Conservation (phyloP, 2,888 invertebrate genomes). For the Callyntrura guangdongensis region DNA sequence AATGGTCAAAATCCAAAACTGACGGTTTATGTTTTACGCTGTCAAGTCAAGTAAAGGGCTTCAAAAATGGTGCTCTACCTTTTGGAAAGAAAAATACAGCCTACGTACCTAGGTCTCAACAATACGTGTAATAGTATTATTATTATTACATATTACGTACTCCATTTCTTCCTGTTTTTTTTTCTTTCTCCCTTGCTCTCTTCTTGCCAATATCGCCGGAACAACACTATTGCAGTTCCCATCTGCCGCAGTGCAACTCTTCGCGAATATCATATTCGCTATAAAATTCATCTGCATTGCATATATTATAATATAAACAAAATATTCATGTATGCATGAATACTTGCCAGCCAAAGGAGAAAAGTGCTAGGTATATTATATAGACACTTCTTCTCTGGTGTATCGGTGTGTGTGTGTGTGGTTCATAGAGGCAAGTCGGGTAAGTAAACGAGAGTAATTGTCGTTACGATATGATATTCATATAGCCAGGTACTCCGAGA, state of each 20-base stretch:
- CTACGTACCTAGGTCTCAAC: not conserved
- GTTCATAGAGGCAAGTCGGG: too few species aligned
- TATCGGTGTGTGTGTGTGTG: not conserved
- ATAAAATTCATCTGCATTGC: constrained; percentile 65
- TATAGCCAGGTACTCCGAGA: too few species aligned
- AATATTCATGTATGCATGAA: not conserved
- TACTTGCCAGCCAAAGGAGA: too few species aligned
- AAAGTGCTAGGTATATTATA: not conserved
- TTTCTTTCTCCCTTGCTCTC: not conserved
- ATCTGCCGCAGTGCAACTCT: constrained; percentile 55
- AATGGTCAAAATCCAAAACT: constrained; percentile 39
- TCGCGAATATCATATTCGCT: constrained; percentile 39
- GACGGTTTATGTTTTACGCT: constrained; percentile 47
- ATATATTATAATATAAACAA: constrained; percentile 15
- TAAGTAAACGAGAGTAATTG: too few species aligned
- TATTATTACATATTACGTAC: not conserved
- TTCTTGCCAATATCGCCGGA: constrained; percentile 34
- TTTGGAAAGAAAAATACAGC: not conserved
- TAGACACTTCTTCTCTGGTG: not conserved
- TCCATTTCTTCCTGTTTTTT: not conserved
- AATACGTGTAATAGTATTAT: too few species aligned
- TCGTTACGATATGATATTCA: too few species aligned
- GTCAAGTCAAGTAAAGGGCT: constrained; percentile 56
- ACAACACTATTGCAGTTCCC: constrained; percentile 47
- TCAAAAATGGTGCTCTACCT: constrained; percentile 24